These are phyloP conservation scores for Peromyscus maniculatus DNA, from an alignment of 2,113 vertebrate species.

Conservation along the genomic window DNA sequence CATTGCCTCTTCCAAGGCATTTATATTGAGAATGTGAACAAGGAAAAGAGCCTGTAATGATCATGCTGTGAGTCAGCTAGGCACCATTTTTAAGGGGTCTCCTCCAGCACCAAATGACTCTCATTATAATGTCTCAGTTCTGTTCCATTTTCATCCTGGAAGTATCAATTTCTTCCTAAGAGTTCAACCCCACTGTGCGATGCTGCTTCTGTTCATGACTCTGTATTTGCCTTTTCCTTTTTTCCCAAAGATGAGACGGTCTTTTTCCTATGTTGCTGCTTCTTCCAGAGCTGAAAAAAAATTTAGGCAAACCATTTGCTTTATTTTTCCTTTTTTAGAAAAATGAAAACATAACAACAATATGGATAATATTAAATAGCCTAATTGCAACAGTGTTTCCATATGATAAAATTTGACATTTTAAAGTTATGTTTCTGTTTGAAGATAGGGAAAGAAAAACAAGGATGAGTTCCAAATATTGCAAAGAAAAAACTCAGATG, in stretches of 20 bases:
- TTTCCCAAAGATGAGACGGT: conserved; percentile 19
- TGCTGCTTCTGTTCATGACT: conserved; percentile 48
- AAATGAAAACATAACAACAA: neutral
- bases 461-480: neutral
- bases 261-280: neutral
- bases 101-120: conserved; percentile 54
- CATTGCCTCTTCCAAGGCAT: conserved; percentile 51
- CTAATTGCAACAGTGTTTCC: conserved; percentile 21
- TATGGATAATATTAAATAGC: neutral
- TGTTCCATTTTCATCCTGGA: conserved; percentile 57
- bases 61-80: neutral
- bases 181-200: conserved; percentile 1
- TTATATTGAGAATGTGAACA: neutral
- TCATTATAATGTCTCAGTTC: conserved; percentile 65
- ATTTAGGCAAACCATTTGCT: neutral
- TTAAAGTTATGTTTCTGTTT: conserved; percentile 35
- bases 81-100: conserved; percentile 26
- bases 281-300: conserved; percentile 30
- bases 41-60: conserved; percentile 64
- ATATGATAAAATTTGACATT: conserved; percentile 41
- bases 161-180: conserved; percentile 54
- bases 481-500: neutral
- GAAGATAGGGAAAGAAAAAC: conserved; percentile 38
- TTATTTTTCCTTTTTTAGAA: neutral
- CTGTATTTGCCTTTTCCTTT: conserved; percentile 50